Percentiles rank a stretch among this genome's conserved stretches.
These are phyloP conservation scores for Umimayanthus kanabou DNA, from an alignment of 92 coral and sea anemone genomes.

Conservation along the genomic window DNA sequence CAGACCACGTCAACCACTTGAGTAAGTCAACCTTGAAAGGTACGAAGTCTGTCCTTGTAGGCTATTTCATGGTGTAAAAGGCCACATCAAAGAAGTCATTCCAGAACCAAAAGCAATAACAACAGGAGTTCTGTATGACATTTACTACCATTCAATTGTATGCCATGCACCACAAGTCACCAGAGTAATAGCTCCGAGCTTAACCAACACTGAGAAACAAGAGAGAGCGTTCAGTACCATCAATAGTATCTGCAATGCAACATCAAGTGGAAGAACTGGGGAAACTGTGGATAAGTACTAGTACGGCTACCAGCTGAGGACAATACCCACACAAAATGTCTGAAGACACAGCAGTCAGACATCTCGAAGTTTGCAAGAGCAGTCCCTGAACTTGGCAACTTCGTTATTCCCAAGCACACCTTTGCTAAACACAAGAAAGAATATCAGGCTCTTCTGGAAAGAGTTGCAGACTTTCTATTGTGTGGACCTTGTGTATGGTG, in stretches of 20 bases:
- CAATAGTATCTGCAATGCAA: too few relatives aligned
- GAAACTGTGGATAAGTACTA: background rate
- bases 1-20: too few relatives aligned
- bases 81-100: background rate
- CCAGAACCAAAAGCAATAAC: slow-evolving; percentile 29
- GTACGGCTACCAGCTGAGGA: slow-evolving; percentile 39
- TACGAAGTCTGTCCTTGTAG: too few relatives aligned
- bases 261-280: too few relatives aligned
- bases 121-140: slow-evolving; percentile 46
- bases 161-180: slow-evolving; percentile 41
- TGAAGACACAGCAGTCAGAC: too few relatives aligned
- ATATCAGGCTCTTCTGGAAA: slow-evolving; percentile 12
- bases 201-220: slow-evolving; percentile 42
- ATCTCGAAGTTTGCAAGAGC: too few relatives aligned
- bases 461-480: slow-evolving; percentile 37
- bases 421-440: background rate
- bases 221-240: slow-evolving; percentile 5
- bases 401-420: slow-evolving; percentile 27
- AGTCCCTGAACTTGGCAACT: too few relatives aligned
- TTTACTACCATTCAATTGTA: background rate
- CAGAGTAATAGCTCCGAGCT: slow-evolving; percentile 20
- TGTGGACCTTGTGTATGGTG: slow-evolving; percentile 51
- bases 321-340: background rate
- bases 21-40: too few relatives aligned
- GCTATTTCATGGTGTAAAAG: too few relatives aligned